Conservation (phyloP, 2,888 invertebrate genomes). For the Aporophyla nigra region DNA sequence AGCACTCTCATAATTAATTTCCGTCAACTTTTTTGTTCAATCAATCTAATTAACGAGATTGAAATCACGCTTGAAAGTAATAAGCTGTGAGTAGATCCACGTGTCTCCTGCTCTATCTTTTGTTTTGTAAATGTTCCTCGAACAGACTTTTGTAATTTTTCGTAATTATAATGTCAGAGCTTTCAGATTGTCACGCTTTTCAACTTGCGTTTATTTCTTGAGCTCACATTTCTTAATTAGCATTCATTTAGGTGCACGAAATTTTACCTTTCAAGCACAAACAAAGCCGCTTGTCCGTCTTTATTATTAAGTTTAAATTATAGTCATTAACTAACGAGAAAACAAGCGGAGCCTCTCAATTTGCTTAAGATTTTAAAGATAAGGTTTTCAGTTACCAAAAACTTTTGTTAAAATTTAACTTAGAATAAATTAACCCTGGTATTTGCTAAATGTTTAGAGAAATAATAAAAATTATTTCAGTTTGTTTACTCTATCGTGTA, state of each 20-base stretch:
- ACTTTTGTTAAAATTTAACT: constrained; percentile 69
- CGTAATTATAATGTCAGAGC: constrained; percentile 73
- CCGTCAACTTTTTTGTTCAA: constrained; percentile 40
- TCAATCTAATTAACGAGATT: constrained; percentile 52
- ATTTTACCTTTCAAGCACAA: constrained; percentile 86
- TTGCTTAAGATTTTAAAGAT: constrained; percentile 79
- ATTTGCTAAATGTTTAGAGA: constrained; percentile 37
- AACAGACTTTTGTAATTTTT: constrained; percentile 63
- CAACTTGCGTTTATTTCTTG: constrained; percentile 78
- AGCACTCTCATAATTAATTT: constrained; percentile 56
- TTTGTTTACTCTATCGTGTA: constrained; percentile 50
- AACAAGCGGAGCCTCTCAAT: constrained; percentile 82
- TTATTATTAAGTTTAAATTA: constrained; percentile 89
- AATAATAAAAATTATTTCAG: constrained; percentile 43
- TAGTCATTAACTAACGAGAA: constrained; percentile 87
- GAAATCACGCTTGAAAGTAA: constrained; percentile 31
- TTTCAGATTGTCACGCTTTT: constrained; percentile 77
- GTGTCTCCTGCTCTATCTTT: constrained; percentile 24
- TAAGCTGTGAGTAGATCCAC: constrained; percentile 16
- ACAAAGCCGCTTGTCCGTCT: constrained; percentile 87
- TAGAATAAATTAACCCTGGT: constrained; percentile 47
- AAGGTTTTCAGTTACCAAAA: constrained; percentile 78
- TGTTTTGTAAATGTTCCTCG: constrained; percentile 34
- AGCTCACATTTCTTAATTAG: constrained; percentile 87
- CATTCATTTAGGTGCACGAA: constrained; percentile 83